Conservation (phyloP, 2,113 vertebrate genomes). For the Cathartes aura region DNA sequence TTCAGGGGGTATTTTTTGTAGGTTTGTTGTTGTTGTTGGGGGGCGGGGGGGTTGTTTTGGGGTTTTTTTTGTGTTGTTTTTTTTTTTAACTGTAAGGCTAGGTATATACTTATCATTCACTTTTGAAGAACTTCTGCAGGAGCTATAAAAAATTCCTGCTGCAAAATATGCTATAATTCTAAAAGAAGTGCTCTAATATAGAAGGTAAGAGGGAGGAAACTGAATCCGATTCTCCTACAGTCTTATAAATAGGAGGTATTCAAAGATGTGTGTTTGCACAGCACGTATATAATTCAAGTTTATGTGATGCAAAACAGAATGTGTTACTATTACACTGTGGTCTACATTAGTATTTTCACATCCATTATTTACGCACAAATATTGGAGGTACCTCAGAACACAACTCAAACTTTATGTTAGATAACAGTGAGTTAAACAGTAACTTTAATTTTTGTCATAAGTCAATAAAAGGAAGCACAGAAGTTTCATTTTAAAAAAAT, state of each 20-base stretch:
- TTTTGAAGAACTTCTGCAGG: not conserved
- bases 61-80: not conserved
- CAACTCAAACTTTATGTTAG: not conserved
- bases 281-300: not conserved
- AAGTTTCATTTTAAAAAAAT: not conserved
- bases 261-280: not conserved
- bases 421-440: not conserved
- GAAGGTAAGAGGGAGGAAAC: not conserved
- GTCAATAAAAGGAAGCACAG: not conserved
- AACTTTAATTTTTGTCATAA: not conserved
- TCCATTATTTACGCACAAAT: not conserved
- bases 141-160: not conserved
- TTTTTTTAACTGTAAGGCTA: not conserved
- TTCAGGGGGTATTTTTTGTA: not conserved
- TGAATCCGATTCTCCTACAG: not conserved
- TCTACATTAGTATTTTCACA: not conserved
- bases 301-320: not conserved
- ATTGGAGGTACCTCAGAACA: not conserved
- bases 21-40: not conserved
- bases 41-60: not conserved
- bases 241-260: not conserved
- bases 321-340: not conserved
- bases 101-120: not conserved
- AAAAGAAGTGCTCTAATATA: not conserved
- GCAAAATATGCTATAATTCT: not conserved